A percentile compares a stretch with the other conserved stretches of the same genome.
phyloP scores from a whole-genome alignment of 2,888 invertebrate genomes.

The Calephelis perditalis region DNA sequence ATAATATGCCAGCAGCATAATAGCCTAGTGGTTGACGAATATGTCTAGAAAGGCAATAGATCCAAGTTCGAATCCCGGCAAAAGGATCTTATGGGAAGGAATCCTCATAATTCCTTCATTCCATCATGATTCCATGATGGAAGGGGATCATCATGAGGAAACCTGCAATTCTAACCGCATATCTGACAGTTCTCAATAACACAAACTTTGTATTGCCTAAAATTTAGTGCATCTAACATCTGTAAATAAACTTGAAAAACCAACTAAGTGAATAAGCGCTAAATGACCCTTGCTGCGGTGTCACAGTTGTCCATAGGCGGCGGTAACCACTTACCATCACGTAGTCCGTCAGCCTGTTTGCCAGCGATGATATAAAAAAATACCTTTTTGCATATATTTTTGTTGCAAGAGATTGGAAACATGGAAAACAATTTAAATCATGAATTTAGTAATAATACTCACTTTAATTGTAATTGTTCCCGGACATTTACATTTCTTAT shows the following conservation, averaged over 20 bases:
- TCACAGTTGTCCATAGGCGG: background rate
- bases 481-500: conserved; percentile 1
- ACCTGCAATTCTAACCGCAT: background rate
- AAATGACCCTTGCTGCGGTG: background rate
- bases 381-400: background rate
- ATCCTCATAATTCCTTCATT: background rate
- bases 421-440: conserved; percentile 2
- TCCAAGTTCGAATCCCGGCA: conserved; percentile 1
- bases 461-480: background rate
- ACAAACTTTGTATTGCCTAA: background rate
- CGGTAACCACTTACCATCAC: no score
- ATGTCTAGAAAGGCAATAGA: conserved; percentile 2
- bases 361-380: conserved; percentile 3
- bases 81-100: conserved; percentile 1
- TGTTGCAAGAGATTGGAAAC: background rate
- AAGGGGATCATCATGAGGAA: background rate
- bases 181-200: background rate
- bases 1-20: background rate
- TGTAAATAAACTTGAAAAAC: conserved; percentile 1
- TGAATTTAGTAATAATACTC: background rate
- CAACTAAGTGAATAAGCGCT: conserved; percentile 3
- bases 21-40: conserved; percentile 1
- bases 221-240: background rate
- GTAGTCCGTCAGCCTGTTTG: conserved; percentile 3
- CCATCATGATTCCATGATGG: background rate